Conservation (phyloP, 2,888 invertebrate species). For the Ptilodon capucinus region DNA sequence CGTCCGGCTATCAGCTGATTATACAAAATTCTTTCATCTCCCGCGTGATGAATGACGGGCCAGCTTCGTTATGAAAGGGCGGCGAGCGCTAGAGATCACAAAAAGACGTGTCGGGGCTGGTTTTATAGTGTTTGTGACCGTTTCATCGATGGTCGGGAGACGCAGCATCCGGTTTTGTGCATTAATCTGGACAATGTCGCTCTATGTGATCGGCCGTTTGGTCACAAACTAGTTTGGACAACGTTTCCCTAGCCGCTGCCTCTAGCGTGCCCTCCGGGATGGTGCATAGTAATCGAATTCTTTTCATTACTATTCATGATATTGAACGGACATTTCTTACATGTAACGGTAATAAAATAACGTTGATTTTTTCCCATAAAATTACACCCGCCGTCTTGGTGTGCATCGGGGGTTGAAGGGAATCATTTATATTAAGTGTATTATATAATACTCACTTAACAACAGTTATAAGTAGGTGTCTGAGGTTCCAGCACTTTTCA, state of each 20-base stretch:
- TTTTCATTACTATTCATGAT: conserved; percentile 62
- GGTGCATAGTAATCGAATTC: conserved; percentile 76
- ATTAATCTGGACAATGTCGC: conserved; percentile 71
- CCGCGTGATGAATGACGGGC: conserved; percentile 65
- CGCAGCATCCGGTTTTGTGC: conserved; percentile 80
- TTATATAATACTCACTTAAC: no score
- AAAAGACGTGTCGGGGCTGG: conserved; percentile 67
- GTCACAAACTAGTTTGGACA: conserved; percentile 73
- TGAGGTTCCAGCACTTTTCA: no score
- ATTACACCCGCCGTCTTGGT: neutral
- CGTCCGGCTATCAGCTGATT: conserved; percentile 67
- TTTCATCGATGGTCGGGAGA: conserved; percentile 69
- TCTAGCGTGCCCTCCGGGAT: conserved; percentile 46
- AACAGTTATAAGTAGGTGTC: no score
- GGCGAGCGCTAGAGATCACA: conserved; percentile 64
- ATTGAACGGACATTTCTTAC: conserved; percentile 64
- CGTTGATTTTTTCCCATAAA: conserved; percentile 29
- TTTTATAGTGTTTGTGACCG: conserved; percentile 69
- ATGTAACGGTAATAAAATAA: conserved; percentile 46
- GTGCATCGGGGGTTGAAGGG: neutral
- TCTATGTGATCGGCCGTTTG: conserved; percentile 68
- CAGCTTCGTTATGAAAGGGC: conserved; percentile 57
- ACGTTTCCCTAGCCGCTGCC: conserved; percentile 60
- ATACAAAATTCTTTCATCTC: conserved; percentile 66
- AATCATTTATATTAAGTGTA: neutral